Evolutionary conservation across 2,888 invertebrate species (phyloP), one percentile per base, ranked within the genome.

Genomic region (Caenorhabditis angaria): DNA sequence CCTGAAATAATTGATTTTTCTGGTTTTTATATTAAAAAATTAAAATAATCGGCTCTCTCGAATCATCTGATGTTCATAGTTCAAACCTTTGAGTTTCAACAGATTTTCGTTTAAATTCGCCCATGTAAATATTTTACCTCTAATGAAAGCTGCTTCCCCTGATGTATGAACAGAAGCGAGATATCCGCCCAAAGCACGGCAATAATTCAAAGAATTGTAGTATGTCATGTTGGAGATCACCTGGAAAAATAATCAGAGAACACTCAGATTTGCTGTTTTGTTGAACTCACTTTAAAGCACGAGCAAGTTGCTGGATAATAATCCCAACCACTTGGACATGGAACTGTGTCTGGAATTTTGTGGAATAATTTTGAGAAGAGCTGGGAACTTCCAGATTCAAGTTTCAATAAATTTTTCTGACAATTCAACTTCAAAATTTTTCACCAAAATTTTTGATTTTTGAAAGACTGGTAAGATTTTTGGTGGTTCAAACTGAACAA

Each of bases 111-210:
- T n/a, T n/a, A n/a, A n/a, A n/a, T n/a, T n/a, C n/a, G n/a, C n/a
- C n/a, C n/a, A n/a, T n/a, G n/a, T n/a, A n/a, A n/a, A n/a, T n/a
- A n/a, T n/a, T n/a, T 28, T 51, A 68, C 73, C 27, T 24, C 58
- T 51, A n/a, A 73, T 62, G 53, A 73, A 73, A 1, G 73, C 73
- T 24, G 73, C 73, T 63, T 73, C 68, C 35, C 68, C 73, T 32
- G 60, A 25, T 22, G 48, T 62, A 25, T 73, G 73, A 51, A 73
- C 63, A 0, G 68, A 73, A 24, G 73, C 73, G 14, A 73, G 27
- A 6, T 61, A 68, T 50, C 65, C 73, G 35, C 73, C 73, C 3
- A 60, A 35, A 48, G 63, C 50, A 51, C 73, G 58, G 47, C 73
- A 73, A 8, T 62, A 62, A 41, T 73, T 73, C 73, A 73, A 69